Percentiles rank a stretch among this genome's conserved stretches.
Conservation (phyloP, 2,113 vertebrate species). For the Romanogobio albipinnatus region DNA sequence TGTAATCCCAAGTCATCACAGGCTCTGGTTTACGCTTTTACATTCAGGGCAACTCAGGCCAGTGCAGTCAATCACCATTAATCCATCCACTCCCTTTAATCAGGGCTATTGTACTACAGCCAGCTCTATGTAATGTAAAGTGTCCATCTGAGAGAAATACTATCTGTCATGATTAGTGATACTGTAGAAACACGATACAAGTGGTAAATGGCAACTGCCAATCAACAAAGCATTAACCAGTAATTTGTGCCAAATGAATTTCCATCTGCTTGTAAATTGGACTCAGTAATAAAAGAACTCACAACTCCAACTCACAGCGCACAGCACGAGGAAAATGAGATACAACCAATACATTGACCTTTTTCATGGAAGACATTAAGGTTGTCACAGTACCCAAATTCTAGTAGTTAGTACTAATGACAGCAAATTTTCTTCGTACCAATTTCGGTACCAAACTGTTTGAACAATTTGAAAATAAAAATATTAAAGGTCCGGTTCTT, state of each 20-base stretch:
- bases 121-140: constrained; percentile 36
- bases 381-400: no score
- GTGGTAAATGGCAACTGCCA: constrained; percentile 22
- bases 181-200: constrained; percentile 20
- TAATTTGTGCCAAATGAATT: not conserved
- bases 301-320: not conserved
- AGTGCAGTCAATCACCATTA: constrained; percentile 30
- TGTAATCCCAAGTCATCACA: constrained; percentile 2
- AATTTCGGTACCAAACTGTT: no score
- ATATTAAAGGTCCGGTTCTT: no score
- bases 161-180: constrained; percentile 28
- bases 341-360: not conserved
- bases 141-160: constrained; percentile 34
- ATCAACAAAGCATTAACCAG: constrained; percentile 21
- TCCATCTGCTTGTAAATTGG: constrained; percentile 13
- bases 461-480: no score
- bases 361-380: not conserved
- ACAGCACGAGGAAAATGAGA: not conserved
- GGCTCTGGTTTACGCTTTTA: not conserved
- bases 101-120: constrained; percentile 29
- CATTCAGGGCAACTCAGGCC: constrained; percentile 18
- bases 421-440: no score
- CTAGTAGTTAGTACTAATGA: no score
- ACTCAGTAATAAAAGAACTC: not conserved
- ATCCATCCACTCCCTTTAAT: constrained; percentile 43